Percentiles rank a stretch among this genome's conserved stretches.
phyloP scores from a whole-genome alignment of 2,113 vertebrate species.

The Mastomys natalensis region DNA sequence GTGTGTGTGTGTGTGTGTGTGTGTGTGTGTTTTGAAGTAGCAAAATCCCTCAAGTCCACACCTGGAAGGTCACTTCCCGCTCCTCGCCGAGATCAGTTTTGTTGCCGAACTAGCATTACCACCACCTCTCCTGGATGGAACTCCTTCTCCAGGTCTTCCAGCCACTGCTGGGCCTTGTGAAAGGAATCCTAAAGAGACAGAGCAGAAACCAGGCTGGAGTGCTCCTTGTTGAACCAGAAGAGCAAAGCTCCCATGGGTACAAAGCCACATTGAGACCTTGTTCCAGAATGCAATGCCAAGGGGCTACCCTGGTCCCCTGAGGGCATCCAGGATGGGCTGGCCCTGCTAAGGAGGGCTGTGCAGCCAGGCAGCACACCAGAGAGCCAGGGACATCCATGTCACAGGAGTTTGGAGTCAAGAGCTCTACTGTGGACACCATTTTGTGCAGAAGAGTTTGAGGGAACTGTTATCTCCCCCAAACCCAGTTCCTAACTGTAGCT shows the following conservation, averaged over 20 bases:
- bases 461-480: background rate
- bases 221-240: background rate
- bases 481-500: background rate
- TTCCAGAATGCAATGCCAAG: background rate
- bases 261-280: background rate
- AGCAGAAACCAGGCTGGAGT: background rate
- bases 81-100: slow-evolving; percentile 86
- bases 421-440: background rate
- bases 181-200: slow-evolving; percentile 76
- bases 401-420: background rate
- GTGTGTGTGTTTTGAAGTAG: background rate
- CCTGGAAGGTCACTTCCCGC: slow-evolving; percentile 86
- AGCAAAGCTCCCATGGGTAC: background rate
- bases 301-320: too few species aligned
- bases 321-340: background rate
- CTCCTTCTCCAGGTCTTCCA: slow-evolving; percentile 88
- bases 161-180: slow-evolving; percentile 87
- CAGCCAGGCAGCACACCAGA: background rate
- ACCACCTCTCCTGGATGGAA: slow-evolving; percentile 81
- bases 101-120: slow-evolving; percentile 89
- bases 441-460: background rate
- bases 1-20: accelerated
- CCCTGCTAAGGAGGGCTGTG: background rate
- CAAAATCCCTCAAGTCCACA: slow-evolving; percentile 52
- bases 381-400: accelerated